Evolutionary conservation across 2,113 vertebrate species (phyloP), one percentile per base, ranked within the genome.

Genomic region (Benitochromis conjunctus): DNA sequence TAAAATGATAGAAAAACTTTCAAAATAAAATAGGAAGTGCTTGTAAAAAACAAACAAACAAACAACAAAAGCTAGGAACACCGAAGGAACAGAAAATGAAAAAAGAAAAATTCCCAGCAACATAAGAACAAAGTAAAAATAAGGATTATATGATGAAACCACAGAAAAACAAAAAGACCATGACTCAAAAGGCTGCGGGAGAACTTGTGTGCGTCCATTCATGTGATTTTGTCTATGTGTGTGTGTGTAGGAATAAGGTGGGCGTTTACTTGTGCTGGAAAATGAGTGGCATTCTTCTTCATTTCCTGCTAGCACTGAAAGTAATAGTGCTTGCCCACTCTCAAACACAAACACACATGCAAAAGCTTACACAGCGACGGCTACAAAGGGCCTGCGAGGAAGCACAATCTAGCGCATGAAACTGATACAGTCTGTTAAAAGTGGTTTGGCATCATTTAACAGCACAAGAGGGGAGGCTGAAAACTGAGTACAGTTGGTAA

Each of bases 201-300:
- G n/a, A 79, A 19, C 36, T 53, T 54, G 48, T 74, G 54, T 78
- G 77, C 79, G 83, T 80, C 64, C 38, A 46, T 66, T 48, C 64
- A 43, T 74, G 14, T 29, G 43, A 26, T 26, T 71, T 18, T 71
- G 66, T 48, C 21, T 18, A 18, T 19, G 46, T 29, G 57, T 80
- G 66, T 83, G 86, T 83, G 56, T 77, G 71, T 69, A 86, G 36
- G 38, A 82, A 86, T 86, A 87, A 80, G 79, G 71, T 88, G 89
- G 91, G 92, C 16, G 54, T 95, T 95, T 87, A 90, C 90, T 90
- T 92, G 94, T 94, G 83, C 89, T 84, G 18, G 91, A 94, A 93
- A 95, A 95, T 94, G 94, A 96, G 92, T 93, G 94, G 94, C 94
- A 96, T 96, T 95, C 94, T 92, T 83, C 91, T 94, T 96, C 92